Evolutionary conservation across 2,797 vertebrate genomes (phyloP).

Genomic region (Myotis vivesi): DNA sequence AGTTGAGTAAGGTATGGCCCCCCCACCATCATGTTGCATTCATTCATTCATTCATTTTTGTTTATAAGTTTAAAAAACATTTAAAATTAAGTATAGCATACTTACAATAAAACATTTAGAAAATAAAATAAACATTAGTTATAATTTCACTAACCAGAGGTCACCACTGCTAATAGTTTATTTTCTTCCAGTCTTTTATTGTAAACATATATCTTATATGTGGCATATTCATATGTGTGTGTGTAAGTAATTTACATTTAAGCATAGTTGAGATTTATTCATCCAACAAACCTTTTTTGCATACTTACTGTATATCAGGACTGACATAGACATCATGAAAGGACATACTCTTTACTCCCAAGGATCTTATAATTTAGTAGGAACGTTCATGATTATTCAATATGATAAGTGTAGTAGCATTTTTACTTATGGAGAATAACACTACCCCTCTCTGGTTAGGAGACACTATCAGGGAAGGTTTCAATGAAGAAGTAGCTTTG

Average conservation of each 20-base stretch:
- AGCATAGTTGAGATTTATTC: background rate
- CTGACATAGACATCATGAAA: background rate
- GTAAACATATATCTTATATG: background rate
- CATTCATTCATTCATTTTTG: conserved; percentile 2
- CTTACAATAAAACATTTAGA: background rate
- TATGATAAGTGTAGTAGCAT: background rate
- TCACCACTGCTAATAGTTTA: background rate
- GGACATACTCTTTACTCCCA: background rate
- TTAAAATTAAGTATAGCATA: conserved; percentile 18
- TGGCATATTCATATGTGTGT: background rate
- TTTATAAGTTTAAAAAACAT: background rate
- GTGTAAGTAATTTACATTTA: background rate
- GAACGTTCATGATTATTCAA: background rate
- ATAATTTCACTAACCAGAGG: background rate
- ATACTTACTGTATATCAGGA: background rate
- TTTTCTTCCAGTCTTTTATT: background rate
- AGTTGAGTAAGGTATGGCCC: background rate
- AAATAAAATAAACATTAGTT: background rate
- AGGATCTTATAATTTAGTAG: background rate
- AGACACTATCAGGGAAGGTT: background rate
- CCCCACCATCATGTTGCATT: background rate
- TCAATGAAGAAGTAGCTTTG: background rate
- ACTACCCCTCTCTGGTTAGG: background rate
- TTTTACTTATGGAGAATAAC: background rate
- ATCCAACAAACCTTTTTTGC: background rate